Percentiles rank a stretch among this genome's conserved stretches.
Evolutionary conservation across 2,113 vertebrate genomes (phyloP).

Genomic region (Centropus bengalensis): DNA sequence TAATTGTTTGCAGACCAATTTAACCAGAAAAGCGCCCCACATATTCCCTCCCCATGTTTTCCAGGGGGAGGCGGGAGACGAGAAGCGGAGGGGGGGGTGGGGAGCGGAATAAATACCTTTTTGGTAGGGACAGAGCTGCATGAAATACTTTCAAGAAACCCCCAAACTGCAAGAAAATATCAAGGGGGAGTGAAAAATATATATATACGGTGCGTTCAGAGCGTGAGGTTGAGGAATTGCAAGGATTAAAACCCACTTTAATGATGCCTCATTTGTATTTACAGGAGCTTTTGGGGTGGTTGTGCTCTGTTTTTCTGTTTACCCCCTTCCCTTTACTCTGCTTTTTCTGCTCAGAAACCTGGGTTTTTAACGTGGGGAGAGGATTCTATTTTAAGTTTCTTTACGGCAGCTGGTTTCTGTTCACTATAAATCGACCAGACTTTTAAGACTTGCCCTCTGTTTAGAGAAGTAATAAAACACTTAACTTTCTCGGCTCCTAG

Average conservation of each 20-base stretch:
- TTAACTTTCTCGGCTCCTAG: conserved; percentile 77
- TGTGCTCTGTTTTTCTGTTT: neutral
- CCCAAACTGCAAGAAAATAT: neutral
- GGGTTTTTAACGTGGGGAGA: conserved; percentile 14
- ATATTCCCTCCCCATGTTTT: conserved; percentile 6
- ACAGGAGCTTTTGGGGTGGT: neutral
- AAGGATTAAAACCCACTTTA: neutral
- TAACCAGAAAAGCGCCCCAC: conserved; percentile 64
- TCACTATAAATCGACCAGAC: conserved; percentile 80
- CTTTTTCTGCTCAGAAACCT: neutral
- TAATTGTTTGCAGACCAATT: conserved; percentile 83
- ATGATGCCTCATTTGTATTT: neutral
- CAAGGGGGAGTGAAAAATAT: neutral
- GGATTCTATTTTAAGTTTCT: conserved; percentile 39
- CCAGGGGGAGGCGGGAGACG: neutral
- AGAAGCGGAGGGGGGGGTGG: neutral
- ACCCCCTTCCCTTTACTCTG: neutral
- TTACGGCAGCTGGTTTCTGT: conserved; percentile 79
- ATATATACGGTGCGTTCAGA: neutral
- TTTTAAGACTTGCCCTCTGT: conserved; percentile 82
- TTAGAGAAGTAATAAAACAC: conserved; percentile 84
- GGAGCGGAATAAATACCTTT: neutral
- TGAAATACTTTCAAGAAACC: conserved; percentile 9
- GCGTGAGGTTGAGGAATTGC: neutral
- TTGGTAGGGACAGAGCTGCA: neutral